phyloP scores from a whole-genome alignment of 2,797 vertebrate genomes.

The Pteronotus mesoamericanus region DNA sequence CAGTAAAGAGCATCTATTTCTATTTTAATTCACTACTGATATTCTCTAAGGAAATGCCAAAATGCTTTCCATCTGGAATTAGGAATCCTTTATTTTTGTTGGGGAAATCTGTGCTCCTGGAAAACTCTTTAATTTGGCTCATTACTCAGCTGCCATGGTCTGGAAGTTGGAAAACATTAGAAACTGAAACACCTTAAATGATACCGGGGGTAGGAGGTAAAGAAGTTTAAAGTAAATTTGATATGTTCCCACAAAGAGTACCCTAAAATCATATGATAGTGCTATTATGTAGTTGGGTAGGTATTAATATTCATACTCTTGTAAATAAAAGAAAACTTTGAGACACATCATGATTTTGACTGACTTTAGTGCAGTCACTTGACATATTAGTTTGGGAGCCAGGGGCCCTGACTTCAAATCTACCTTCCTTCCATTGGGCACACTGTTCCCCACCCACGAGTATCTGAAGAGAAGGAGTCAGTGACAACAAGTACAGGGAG shows the following conservation, averaged over 20 bases:
- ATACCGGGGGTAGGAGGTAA: neutral
- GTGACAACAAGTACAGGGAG: neutral
- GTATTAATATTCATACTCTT: neutral
- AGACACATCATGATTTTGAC: neutral
- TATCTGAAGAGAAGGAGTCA: neutral
- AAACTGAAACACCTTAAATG: constrained; percentile 25
- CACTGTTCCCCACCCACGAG: neutral
- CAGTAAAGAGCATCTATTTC: neutral
- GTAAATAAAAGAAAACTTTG: neutral
- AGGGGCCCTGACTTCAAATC: neutral
- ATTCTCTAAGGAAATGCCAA: constrained; percentile 53
- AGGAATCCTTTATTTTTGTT: constrained; percentile 59
- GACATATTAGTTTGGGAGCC: neutral
- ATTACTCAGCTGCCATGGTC: neutral
- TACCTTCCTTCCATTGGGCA: neutral
- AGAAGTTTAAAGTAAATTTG: neutral
- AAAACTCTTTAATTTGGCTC: constrained; percentile 44
- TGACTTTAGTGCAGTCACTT: neutral
- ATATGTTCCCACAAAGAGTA: neutral
- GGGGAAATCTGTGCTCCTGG: constrained; percentile 45
- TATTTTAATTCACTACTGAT: constrained; percentile 52
- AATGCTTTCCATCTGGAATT: constrained; percentile 67
- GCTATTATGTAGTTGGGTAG: neutral
- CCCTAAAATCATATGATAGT: neutral
- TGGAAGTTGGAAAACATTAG: constrained; percentile 17